Base-by-base conservation (phyloP, 2,888 invertebrate species). In the Acronicta aceris region DNA sequence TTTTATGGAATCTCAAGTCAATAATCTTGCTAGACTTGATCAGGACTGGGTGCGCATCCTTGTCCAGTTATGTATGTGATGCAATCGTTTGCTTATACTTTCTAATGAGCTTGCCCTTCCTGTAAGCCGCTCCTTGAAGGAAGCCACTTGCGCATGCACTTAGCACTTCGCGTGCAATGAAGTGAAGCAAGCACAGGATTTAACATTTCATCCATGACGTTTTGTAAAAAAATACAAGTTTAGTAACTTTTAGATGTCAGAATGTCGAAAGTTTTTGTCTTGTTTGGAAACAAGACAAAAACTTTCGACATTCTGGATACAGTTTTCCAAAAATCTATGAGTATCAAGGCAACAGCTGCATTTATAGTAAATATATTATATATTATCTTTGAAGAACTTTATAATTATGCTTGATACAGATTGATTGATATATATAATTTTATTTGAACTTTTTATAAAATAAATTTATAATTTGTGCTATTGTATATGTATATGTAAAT, bases 61-160 rank as follows among this genome's bases (percentile, higher is more conserved):
- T 67, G 71, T 68, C 58, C 71, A 72, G 65, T 79, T 78, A 73
- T 74, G 71, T 76, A 75, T 78, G 81, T 85, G 83, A 82, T 83
- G 82, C 81, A 83, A 84, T 78, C 76, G 66, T 75, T 81, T 85
- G 73, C 78, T 86, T 88, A 86, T 84, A 89, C 85, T 89, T 89
- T 85, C 74, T 88, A 88, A 89, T 89, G 79, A 86, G 81, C 70
- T 64, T 76, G 82, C 76, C 79, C 85, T 88, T 89, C 88, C 89
- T 88, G 88, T 79, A 66, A 68, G 68, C 58, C 68, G 69, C 65
- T 45, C 63, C 74, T 81, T 74, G 63, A 78, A 82, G 83, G 84
- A 85, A 83, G 76, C 65, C 68, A 79, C 79, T 83, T 81, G 81
- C 78, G 74, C 78, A 81, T 76, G 66, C 78, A 74, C 65, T 81